These are phyloP conservation scores for Pelobates cultripes DNA, from an alignment of 2,797 vertebrate genomes.

Conservation along the genomic window DNA sequence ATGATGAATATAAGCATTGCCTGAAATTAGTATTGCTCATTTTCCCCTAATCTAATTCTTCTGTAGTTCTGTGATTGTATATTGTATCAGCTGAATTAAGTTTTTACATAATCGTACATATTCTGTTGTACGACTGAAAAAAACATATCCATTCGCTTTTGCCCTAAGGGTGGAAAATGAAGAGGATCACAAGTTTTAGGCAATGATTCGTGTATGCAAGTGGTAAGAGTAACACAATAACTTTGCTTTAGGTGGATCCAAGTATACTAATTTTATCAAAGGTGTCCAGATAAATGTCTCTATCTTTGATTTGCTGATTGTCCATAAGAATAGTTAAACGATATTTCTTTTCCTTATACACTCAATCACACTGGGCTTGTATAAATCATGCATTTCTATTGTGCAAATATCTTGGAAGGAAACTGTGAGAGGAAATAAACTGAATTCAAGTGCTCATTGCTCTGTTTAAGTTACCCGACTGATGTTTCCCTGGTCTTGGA, in stretches of 20 bases:
- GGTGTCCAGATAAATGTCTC: not conserved
- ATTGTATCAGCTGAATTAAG: too few relatives aligned
- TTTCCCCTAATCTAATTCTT: too few relatives aligned
- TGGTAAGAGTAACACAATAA: not conserved
- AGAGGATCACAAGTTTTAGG: too few relatives aligned
- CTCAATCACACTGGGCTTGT: not conserved
- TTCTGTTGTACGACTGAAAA: too few relatives aligned
- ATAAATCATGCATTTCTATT: constrained; percentile 41
- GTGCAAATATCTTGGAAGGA: constrained; percentile 44
- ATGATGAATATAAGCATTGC: too few relatives aligned
- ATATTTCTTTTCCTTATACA: not conserved
- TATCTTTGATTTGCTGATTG: not conserved
- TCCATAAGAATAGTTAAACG: not conserved
- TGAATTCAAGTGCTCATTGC: constrained; percentile 42
- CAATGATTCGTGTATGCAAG: too few relatives aligned
- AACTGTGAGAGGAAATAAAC: constrained; percentile 45
- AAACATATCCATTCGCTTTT: too few relatives aligned
- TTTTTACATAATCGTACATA: too few relatives aligned
- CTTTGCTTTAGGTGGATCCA: not conserved
- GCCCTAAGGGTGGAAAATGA: too few relatives aligned
- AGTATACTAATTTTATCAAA: not conserved
- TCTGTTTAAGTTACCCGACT: constrained; percentile 48
- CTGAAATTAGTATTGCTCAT: too few relatives aligned
- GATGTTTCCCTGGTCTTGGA: constrained; percentile 28
- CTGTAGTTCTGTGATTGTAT: too few relatives aligned